Percentiles rank a stretch among this genome's conserved stretches.
These are phyloP conservation scores for Hypothenemus hampei DNA, from an alignment of 1,140 invertebrate genomes.

Conservation along the genomic window DNA sequence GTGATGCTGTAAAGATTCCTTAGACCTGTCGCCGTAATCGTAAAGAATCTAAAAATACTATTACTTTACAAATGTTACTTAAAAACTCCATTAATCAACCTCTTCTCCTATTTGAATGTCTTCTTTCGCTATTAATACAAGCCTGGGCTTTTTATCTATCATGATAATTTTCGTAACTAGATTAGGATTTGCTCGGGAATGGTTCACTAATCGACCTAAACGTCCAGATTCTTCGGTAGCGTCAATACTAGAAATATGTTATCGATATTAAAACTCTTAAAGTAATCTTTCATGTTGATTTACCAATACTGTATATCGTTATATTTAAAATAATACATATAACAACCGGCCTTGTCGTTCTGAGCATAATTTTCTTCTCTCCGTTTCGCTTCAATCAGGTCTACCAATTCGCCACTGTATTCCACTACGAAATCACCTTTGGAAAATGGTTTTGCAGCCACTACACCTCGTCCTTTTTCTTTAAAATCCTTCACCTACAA, in stretches of 20 bases:
- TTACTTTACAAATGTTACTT: background rate
- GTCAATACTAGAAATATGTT: constrained; percentile 65
- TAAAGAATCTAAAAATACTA: constrained; percentile 63
- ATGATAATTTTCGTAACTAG: constrained; percentile 80
- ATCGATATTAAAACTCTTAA: background rate
- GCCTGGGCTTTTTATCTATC: constrained; percentile 70
- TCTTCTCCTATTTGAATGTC: constrained; percentile 86
- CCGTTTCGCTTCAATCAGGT: constrained; percentile 71
- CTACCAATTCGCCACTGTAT: constrained; percentile 92
- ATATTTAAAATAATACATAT: constrained; percentile 99
- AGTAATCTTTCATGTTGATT: constrained; percentile 43
- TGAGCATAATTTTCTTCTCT: constrained; percentile 80
- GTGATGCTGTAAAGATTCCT: constrained; percentile 81
- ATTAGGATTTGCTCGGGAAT: constrained; percentile 88
- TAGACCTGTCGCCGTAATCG: constrained; percentile 96
- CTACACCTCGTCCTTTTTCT: constrained; percentile 71
- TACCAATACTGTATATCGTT: constrained; percentile 90
- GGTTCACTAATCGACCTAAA: constrained; percentile 92
- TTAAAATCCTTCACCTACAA: constrained; percentile 59
- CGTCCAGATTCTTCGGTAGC: constrained; percentile 87
- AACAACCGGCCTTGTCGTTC: constrained; percentile 88
- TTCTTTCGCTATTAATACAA: constrained; percentile 85
- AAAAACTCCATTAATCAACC: constrained; percentile 22
- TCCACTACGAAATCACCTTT: constrained; percentile 95
- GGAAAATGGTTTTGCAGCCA: constrained; percentile 70